Base-by-base conservation (phyloP, 2,797 vertebrate species). In the Odontamblyopus rebecca region DNA sequence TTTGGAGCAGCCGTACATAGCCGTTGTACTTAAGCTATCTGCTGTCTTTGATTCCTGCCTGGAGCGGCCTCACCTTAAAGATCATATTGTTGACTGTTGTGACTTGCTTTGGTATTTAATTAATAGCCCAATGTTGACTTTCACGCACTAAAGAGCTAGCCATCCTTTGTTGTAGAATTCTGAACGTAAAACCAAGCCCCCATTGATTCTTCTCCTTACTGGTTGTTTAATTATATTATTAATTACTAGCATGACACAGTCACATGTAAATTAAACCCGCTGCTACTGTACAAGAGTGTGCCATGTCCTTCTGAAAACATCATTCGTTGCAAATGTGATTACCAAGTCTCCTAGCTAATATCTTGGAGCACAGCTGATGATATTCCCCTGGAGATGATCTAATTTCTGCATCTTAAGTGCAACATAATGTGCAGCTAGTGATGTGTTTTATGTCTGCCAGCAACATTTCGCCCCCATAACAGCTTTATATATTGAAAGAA, bases 61-160 rank as follows among this genome's bases (percentile, higher is more conserved):
- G 66, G 54, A 74, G 73, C 79, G 70, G 72, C 71, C 69, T 82
- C 79, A 78, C 83, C 79, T 83, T 71, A 68, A 76, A 68, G 53
- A 73, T 80, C 38, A 35, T 63, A 44, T 70, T 77, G 23, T 59
- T 78, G 70, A 75, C 27, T 84, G 84, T 82, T 83, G 66, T 79
- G 75, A 85, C 85, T 82, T 88, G 82, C 71, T 76, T 60, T 70
- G 68, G 74, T 51, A 76, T 80, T 79, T 12, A 71, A 69, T 74
- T 75, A 73, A 78, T 68, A 27, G 61, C 71, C n/a, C 19, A 78
- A 76, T 64, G 73, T 77, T 79, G 38, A 41, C 61, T 29, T 16
- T 8, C 1, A 32, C 59, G 7, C 63, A 23, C 13, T 44, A 6
- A 51, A 29, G 26, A 51, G 26, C 44, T 51, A 44, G 7, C 64